Base-by-base conservation (phyloP, 2,797 vertebrate genomes). In the Melanotaenia parkinsoni region DNA sequence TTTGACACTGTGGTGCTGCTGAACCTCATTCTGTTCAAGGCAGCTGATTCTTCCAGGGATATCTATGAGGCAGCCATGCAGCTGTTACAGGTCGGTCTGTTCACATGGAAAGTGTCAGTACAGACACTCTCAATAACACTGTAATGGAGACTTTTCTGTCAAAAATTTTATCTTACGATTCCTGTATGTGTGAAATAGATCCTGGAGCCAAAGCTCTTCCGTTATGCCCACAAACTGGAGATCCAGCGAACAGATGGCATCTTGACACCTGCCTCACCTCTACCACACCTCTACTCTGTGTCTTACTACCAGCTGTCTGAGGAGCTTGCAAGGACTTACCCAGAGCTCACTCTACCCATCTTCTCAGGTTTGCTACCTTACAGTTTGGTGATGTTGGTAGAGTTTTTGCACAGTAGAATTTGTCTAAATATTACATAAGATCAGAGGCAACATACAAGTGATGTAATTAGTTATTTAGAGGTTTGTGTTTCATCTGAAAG, bases 11-110 rank as follows among this genome's bases (percentile, higher is more conserved):
- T 99, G 95, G 97, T 97, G 93, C 96, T 99, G 57, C 95, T 99
- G 83, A 99, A 99, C 92, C 95, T 99, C 83, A 98, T 99, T 93
- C 93, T 99, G 68, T 99, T 99, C 93, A 99, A 99, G 92, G 97
- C 98, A 57, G 98, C 98, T 56, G 98, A 99, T 92, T 98, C 97
- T 84, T 96, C 97, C 81, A 96, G 98, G 91, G 96, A 97, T 72
- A 96, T 99, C 86, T 99, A 99, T 86, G 98, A 99, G 91, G 96
- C 96, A 83, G 96, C 98, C 87, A 99, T 99, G 98, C 98, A 99
- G 89, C 95, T 99, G 70, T 92, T 99, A 84, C 98, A 99, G 97
- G 98, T 99, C 78, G 72, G 92, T 54, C 16, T 56, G 9, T 24
- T 72, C 8, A 28, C 24, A 30, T 16, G 3, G 13, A 12, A 26